A percentile compares a stretch with the other conserved stretches of the same genome.
These are phyloP conservation scores for Malacosoma neustria DNA, from an alignment of 2,888 invertebrate species.

Conservation along the genomic window DNA sequence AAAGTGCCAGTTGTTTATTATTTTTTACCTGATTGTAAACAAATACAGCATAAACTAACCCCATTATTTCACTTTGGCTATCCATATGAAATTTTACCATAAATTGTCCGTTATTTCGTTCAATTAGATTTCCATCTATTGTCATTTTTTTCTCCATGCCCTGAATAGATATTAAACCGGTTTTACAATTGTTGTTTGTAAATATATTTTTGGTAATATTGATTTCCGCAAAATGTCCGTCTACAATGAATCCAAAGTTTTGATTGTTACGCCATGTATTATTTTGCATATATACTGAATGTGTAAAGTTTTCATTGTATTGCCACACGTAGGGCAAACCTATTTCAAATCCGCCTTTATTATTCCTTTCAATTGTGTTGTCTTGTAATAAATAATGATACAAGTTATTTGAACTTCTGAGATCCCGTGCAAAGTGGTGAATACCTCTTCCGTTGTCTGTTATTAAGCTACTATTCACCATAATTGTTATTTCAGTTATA, in stretches of 20 bases:
- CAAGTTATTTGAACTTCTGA: slow-evolving; percentile 96
- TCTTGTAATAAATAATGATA: slow-evolving; percentile 96
- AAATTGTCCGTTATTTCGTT: slow-evolving; percentile 85
- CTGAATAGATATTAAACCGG: slow-evolving; percentile 84
- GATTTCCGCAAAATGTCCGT: slow-evolving; percentile 93
- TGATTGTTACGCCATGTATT: slow-evolving; percentile 91
- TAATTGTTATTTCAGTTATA: slow-evolving; percentile 91
- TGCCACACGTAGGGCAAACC: slow-evolving; percentile 96
- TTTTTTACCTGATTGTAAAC: slow-evolving; percentile 84
- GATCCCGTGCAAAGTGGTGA: slow-evolving; percentile 91
- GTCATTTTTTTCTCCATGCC: slow-evolving; percentile 98
- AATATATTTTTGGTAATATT: slow-evolving; percentile 92
- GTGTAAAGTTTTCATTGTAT: slow-evolving; percentile 95
- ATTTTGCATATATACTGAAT: slow-evolving; percentile 90
- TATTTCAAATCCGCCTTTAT: slow-evolving; percentile 90
- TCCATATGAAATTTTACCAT: slow-evolving; percentile 92
- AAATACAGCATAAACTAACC: slow-evolving; percentile 87
- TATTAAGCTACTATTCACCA: slow-evolving; percentile 89
- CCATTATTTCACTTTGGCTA: slow-evolving; percentile 95
- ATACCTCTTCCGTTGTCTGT: slow-evolving; percentile 92
- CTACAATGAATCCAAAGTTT: slow-evolving; percentile 88
- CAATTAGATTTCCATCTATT: slow-evolving; percentile 86
- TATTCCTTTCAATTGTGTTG: slow-evolving; percentile 89
- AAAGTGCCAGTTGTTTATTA: slow-evolving; percentile 71
- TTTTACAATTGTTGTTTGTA: slow-evolving; percentile 87